Evolutionary conservation across 2,113 vertebrate genomes (phyloP).

Genomic region (Calidris pugnax): DNA sequence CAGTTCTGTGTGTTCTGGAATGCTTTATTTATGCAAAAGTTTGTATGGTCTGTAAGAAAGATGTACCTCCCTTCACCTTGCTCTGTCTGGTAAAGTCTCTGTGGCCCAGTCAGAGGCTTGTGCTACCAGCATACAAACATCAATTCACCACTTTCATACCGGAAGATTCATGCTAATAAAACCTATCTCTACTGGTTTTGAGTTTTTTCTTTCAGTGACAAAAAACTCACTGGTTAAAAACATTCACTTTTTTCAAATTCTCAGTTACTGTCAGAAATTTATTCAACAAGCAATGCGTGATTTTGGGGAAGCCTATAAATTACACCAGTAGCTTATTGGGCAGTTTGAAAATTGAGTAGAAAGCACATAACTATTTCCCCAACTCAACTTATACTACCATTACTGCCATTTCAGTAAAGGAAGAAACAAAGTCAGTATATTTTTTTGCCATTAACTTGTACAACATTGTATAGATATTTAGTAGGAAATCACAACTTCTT

Average conservation of each 20-base stretch:
- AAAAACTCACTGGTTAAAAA: background rate
- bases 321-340: background rate
- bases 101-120: background rate
- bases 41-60: background rate
- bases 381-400: background rate
- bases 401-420: background rate
- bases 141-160: background rate
- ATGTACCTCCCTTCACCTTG: background rate
- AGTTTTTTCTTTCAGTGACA: background rate
- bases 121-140: background rate
- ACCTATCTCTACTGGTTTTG: rapidly evolving
- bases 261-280: background rate
- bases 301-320: background rate
- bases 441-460: background rate
- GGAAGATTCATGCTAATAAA: background rate
- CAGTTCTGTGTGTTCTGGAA: background rate
- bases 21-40: background rate
- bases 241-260: background rate
- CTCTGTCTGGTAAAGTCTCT: background rate
- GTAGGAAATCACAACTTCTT: background rate
- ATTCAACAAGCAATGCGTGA: background rate
- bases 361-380: background rate
- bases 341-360: background rate
- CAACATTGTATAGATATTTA: background rate
- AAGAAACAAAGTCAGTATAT: background rate